Base-by-base conservation (phyloP, 2,113 vertebrate genomes). In the Sminthopsis crassicaudata region DNA sequence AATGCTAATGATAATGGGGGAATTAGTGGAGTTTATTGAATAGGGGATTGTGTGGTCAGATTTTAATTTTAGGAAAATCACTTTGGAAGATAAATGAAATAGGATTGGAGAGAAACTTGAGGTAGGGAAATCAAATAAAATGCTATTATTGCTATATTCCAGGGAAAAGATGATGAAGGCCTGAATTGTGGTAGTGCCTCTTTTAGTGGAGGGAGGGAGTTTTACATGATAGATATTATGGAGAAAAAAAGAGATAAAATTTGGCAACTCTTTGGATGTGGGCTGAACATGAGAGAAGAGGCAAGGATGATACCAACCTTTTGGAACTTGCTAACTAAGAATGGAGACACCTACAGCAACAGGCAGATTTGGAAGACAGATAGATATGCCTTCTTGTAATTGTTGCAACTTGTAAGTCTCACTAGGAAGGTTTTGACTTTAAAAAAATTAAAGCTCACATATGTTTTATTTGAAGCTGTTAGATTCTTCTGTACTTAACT, bases 381-480 rank as follows among this genome's bases (percentile, higher is more conserved):
- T 84, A 42, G n/a, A 19, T 84, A 2, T 84, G 52, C 95, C 90
- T 94, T 96, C 24, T 0, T 90, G 54, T 90, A 95, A 93, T 93
- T 55, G 90, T 94, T 92, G 57, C 42, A 96, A 95, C 84, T 90
- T 96, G 92, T 96, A 96, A 95, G 76, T 95, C 91, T 96, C 90
- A 92, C 91, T 95, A 96, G 96, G 57, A 76, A 95, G 36, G 84
- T 53, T 91, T 92, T 96, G 95, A 57, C 90, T 95, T 94, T 95
- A 95, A 93, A 95, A 84, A 97, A 95, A 97, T 96, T 96, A 95
- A 92, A 16, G 25, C 53, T 60, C 36, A 93, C 93, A 96, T 54
- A 93, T 53, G 95, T 92, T 97, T 92, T 96, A 95, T 96, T 97
- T 95, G 93, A 53, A 97, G 96, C 91, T 91, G 53, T 96, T 93